Evolutionary conservation across 2,113 vertebrate species (phyloP).

Genomic region (Marcusenius ussheri): DNA sequence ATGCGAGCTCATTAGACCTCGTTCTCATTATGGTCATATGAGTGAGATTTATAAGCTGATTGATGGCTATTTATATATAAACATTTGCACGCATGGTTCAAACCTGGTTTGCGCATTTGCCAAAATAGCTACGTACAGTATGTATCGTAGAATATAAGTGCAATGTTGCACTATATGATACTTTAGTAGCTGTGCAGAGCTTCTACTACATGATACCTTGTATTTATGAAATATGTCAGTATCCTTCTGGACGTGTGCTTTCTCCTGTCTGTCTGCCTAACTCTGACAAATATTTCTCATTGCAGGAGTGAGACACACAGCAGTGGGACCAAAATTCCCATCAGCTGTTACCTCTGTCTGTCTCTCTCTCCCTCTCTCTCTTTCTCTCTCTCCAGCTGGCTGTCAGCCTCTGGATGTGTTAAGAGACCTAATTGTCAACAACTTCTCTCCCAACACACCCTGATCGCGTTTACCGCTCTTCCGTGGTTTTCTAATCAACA

Average conservation of each 20-base stretch:
- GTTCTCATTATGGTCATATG: neutral
- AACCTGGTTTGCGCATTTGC: neutral
- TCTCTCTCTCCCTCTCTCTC: neutral
- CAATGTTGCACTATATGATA: neutral
- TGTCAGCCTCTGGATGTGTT: neutral
- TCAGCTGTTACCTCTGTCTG: neutral
- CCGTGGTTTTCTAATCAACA: neutral
- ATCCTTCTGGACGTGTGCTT: neutral
- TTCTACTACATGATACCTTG: neutral
- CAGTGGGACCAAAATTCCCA: neutral
- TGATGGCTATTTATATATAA: neutral
- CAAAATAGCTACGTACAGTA: neutral
- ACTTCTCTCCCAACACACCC: neutral
- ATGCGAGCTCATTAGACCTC: neutral
- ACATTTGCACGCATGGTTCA: neutral
- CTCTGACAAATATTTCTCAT: neutral
- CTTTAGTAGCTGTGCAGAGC: neutral
- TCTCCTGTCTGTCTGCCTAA: neutral
- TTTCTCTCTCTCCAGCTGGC: neutral
- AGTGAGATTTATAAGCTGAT: neutral
- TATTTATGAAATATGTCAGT: neutral
- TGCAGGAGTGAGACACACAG: neutral
- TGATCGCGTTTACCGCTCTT: neutral
- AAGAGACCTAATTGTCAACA: conserved; percentile 3
- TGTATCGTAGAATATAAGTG: neutral